Conservation (phyloP, 2,113 vertebrate species). For the Gopherus flavomarginatus region DNA sequence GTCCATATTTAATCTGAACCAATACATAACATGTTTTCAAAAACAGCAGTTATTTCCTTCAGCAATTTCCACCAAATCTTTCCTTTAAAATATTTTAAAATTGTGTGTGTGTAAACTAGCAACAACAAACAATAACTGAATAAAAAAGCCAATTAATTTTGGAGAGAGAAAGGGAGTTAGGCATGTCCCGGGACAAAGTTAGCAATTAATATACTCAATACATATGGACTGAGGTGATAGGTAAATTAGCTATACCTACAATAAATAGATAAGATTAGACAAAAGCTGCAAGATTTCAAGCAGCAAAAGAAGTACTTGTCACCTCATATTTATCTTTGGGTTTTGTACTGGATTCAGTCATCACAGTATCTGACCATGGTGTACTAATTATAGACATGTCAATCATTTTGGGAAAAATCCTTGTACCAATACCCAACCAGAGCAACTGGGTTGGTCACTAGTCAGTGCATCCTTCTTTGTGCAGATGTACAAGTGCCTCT, state of each 20-base stretch:
- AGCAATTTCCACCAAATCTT: neutral
- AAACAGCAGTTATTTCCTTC: neutral
- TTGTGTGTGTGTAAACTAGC: neutral
- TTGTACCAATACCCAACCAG: neutral
- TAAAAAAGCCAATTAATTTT: neutral
- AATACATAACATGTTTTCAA: neutral
- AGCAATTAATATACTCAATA: neutral
- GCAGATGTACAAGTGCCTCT: neutral
- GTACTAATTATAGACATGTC: neutral
- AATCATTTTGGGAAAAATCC: neutral
- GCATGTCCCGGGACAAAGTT: neutral
- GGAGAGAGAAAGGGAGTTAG: neutral
- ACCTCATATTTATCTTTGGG: rapidly evolving
- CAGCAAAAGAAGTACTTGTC: neutral
- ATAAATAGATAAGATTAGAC: neutral
- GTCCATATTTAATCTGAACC: neutral
- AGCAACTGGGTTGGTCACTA: neutral
- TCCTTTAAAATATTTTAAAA: neutral
- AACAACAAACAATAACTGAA: neutral
- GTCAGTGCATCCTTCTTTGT: neutral
- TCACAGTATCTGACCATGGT: rapidly evolving
- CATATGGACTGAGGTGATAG: rapidly evolving
- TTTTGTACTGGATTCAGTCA: neutral
- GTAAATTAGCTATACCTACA: neutral
- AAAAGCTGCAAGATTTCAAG: neutral